Percentiles rank a stretch among this genome's conserved stretches.
These are phyloP conservation scores for Marcusenius ussheri DNA, from an alignment of 2,113 vertebrate species.

Conservation along the genomic window DNA sequence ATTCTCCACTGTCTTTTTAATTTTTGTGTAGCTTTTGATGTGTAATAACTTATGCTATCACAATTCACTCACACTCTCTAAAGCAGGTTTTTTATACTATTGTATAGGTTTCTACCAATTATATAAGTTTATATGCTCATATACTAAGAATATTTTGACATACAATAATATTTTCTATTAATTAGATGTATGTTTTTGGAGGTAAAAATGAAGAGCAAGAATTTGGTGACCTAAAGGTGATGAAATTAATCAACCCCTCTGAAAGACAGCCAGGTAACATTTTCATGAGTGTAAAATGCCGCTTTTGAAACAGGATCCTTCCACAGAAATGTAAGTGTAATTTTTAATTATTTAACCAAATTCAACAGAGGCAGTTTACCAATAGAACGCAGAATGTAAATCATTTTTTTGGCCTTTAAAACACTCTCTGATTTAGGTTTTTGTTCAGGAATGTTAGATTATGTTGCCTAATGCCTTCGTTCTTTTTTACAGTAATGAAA, in stretches of 20 bases:
- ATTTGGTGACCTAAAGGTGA: constrained; percentile 56
- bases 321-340: not conserved
- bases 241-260: constrained; percentile 62
- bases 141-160: not conserved
- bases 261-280: constrained; percentile 61
- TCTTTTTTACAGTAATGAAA: constrained; percentile 54
- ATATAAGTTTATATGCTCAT: not conserved
- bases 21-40: not conserved
- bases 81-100: not conserved
- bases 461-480: not conserved
- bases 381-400: not conserved
- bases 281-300: not conserved
- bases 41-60: not conserved
- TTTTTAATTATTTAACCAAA: not conserved
- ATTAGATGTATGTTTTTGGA: constrained; percentile 57
- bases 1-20: not conserved
- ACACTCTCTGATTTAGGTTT: not conserved
- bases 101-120: not conserved
- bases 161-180: constrained; percentile 13
- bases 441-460: not conserved
- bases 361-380: not conserved
- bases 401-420: not conserved
- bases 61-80: not conserved
- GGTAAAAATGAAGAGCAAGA: constrained; percentile 59
- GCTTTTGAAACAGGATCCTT: not conserved